These are phyloP conservation scores for Lanius collurio DNA, from an alignment of 2,113 vertebrate genomes.

Conservation along the genomic window DNA sequence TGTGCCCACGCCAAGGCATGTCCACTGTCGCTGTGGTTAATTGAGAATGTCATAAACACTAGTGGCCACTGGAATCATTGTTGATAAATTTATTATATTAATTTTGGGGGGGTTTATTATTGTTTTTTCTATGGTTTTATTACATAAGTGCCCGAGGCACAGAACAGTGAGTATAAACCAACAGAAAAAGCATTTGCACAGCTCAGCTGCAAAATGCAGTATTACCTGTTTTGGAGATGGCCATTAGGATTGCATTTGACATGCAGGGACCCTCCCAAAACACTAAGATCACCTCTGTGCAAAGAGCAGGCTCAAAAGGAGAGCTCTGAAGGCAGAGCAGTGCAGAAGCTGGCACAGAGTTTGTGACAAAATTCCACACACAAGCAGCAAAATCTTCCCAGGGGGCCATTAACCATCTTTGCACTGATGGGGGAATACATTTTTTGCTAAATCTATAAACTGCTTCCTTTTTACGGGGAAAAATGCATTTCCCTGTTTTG, in stretches of 20 bases:
- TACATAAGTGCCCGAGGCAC: not conserved
- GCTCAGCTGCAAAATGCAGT: not conserved
- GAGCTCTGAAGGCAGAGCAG: not conserved
- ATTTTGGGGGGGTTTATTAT: not conserved
- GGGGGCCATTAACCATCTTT: not conserved
- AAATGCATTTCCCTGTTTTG: conserved; percentile 14
- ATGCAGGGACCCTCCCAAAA: not conserved
- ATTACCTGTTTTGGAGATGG: not conserved
- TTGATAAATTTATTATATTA: not conserved
- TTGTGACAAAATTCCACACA: not conserved
- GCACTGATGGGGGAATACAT: not conserved
- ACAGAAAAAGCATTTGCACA: not conserved
- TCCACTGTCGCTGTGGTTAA: not conserved
- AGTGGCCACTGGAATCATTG: not conserved
- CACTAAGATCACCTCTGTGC: not conserved
- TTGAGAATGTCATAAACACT: not conserved
- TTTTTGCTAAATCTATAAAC: not conserved
- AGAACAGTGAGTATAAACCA: not conserved
- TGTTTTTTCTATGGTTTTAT: not conserved
- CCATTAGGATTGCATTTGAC: too few species aligned
- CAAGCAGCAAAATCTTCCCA: not conserved
- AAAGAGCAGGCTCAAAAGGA: not conserved
- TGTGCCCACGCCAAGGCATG: not conserved
- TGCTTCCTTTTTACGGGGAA: not conserved
- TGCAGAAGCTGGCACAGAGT: not conserved